Base-by-base conservation (phyloP, 2,797 vertebrate species). In the Poecilia wingei region DNA sequence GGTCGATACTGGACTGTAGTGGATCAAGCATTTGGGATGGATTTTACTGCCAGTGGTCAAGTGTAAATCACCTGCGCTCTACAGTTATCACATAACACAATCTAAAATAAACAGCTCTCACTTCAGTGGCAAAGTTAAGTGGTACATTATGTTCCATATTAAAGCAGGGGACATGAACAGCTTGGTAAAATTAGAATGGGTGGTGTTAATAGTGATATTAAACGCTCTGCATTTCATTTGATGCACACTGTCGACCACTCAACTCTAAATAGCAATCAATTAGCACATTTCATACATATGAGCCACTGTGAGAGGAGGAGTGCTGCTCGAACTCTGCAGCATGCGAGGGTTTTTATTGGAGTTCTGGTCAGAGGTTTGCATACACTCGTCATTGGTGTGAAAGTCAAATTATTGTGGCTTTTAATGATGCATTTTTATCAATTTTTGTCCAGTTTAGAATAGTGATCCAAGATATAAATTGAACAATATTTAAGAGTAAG, bases 151-250 rank as follows among this genome's bases (percentile, higher is more conserved):
- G 51, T 33, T 18, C 31, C 41, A 45, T 41, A 1, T 51, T 82
- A 71, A 82, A 84, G 51, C 53, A 33, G 1, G 36, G 49, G 61
- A 66, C 51, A 78, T 73, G 75, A 90, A 87, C 84, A 86, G 92
- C 87, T 66, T 53, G 3, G 68, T 70, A 49, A 82, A 41, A 84
- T 86, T 41, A 83, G 70, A 49, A 53, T 25, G 45, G 36, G 20
- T 20, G 45, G 59, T 55, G 59, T 74, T 76, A 78, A 85, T 72
- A 80, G 80, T 79, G 43, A 75, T 82, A 86, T 86, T 77, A 82
- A 83, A 57, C 73, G 47, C 55, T 76, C 77, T 82, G 79, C 64
- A 61, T 85, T 90, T 82, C n/a, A 79, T 74, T 85, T 79, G 36
- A 64, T 71, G 53, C 66, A 76, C 74, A 87, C 66, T 84, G 25